A percentile compares a stretch with the other conserved stretches of the same genome.
phyloP scores from a whole-genome alignment of 1,140 invertebrate genomes.

The Atta colombica region DNA sequence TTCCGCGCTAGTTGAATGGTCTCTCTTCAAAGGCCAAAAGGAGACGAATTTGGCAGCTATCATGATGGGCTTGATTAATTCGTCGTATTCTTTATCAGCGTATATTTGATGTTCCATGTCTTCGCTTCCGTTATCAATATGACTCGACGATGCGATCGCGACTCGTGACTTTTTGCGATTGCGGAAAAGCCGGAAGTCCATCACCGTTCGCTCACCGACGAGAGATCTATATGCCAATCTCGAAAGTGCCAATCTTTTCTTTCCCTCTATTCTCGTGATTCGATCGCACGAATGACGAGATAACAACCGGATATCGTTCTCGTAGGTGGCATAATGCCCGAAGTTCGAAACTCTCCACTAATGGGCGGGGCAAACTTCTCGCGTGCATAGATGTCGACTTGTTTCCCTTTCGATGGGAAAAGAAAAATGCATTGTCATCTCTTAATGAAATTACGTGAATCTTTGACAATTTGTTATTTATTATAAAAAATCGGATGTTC shows the following conservation, averaged over 20 bases:
- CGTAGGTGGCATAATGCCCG: slow-evolving; percentile 36
- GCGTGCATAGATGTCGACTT: slow-evolving; percentile 42
- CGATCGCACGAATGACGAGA: slow-evolving; percentile 27
- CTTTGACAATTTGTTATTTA: background rate
- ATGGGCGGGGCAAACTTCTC: slow-evolving; percentile 30
- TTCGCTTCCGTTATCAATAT: background rate
- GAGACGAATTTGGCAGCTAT: slow-evolving; percentile 54
- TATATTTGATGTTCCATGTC: slow-evolving; percentile 9
- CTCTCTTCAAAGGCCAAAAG: slow-evolving; percentile 72
- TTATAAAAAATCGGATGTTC: background rate
- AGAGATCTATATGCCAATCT: background rate
- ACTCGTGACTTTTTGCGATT: slow-evolving; percentile 23
- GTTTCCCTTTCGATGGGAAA: background rate
- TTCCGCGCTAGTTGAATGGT: background rate
- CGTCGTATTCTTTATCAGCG: slow-evolving; percentile 66
- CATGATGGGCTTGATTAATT: slow-evolving; percentile 70
- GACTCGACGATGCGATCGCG: slow-evolving; percentile 16
- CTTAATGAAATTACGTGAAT: too few species aligned
- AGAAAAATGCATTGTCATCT: slow-evolving; percentile 16
- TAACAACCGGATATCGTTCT: slow-evolving; percentile 42
- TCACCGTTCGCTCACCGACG: background rate
- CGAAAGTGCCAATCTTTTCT: slow-evolving; percentile 43
- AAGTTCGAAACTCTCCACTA: slow-evolving; percentile 40
- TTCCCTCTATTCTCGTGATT: background rate
- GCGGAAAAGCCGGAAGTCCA: slow-evolving; percentile 44